Percentiles rank a stretch among this genome's conserved stretches.
phyloP scores from a whole-genome alignment of 2,888 invertebrate genomes.

The Drepanosiphum platanoidis region DNA sequence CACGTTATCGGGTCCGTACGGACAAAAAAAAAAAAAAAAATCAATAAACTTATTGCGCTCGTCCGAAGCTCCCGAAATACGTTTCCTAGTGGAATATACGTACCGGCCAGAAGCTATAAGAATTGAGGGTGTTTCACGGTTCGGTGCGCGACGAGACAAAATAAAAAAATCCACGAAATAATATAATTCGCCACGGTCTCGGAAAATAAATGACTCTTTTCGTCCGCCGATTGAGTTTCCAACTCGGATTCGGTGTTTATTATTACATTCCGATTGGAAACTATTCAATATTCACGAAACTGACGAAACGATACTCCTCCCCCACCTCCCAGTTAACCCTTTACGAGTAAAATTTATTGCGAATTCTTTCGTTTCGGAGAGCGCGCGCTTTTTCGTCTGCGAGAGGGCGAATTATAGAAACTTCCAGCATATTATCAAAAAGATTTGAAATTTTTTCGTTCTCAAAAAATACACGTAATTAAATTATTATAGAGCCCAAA shows the following conservation, averaged over 20 bases:
- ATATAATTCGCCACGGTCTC: neutral
- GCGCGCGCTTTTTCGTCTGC: neutral
- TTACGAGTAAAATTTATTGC: neutral
- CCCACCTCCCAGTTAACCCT: neutral
- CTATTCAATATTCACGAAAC: neutral
- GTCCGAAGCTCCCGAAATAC: too few relatives aligned
- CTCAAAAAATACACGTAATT: neutral
- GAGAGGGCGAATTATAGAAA: neutral
- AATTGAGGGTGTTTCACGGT: neutral
- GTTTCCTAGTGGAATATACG: too few relatives aligned
- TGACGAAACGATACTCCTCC: neutral
- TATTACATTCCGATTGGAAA: conserved; percentile 5
- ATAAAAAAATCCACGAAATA: neutral
- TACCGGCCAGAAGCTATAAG: too few relatives aligned
- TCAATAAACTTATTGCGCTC: too few relatives aligned
- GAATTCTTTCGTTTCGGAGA: neutral
- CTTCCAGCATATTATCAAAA: neutral
- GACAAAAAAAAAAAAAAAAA: too few relatives aligned
- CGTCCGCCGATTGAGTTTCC: neutral
- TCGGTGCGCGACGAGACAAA: neutral
- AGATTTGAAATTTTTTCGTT: neutral
- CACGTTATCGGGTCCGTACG: too few relatives aligned
- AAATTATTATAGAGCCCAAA: too few relatives aligned
- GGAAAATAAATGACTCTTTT: neutral
- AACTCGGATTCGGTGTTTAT: neutral